Conservation (phyloP, 2,797 vertebrate species). For the Merluccius polli region DNA sequence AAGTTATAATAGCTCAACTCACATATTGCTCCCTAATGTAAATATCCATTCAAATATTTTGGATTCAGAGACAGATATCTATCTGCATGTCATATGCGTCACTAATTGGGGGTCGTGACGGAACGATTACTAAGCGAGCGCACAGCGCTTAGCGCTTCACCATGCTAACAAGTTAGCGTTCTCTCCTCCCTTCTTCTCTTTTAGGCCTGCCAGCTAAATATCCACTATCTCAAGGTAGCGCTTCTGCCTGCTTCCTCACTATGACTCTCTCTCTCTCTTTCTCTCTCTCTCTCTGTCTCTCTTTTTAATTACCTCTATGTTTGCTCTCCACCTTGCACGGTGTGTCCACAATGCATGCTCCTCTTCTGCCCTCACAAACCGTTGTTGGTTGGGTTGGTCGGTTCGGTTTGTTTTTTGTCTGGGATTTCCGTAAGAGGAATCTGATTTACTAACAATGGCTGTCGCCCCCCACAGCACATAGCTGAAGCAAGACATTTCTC, state of each 20-base stretch:
- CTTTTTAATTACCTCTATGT: conserved; percentile 15
- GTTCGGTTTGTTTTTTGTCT: conserved; percentile 52
- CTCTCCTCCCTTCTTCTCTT: conserved; percentile 54
- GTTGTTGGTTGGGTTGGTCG: not conserved
- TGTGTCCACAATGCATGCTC: conserved; percentile 11
- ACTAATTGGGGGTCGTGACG: not conserved
- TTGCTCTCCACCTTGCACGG: conserved; percentile 21
- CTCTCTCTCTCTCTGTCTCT: conserved; percentile 38
- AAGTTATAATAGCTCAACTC: not conserved
- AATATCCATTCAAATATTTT: not conserved
- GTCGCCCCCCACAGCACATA: conserved; percentile 51
- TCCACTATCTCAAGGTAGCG: conserved; percentile 81
- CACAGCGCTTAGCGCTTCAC: not conserved
- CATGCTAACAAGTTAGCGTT: conserved; percentile 63
- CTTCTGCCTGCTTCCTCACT: conserved; percentile 55
- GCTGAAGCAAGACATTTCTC: conserved; percentile 21
- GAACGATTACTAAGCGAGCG: not conserved
- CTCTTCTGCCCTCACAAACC: conserved; percentile 31
- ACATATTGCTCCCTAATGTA: not conserved
- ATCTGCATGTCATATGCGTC: not conserved
- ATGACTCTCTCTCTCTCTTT: conserved; percentile 26
- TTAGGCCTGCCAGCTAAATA: conserved; percentile 79
- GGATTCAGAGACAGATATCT: not conserved
- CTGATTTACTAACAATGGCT: conserved; percentile 75
- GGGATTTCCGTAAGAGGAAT: conserved; percentile 67